phyloP scores from a whole-genome alignment of 2,113 vertebrate genomes.

The Ophiodon elongatus region DNA sequence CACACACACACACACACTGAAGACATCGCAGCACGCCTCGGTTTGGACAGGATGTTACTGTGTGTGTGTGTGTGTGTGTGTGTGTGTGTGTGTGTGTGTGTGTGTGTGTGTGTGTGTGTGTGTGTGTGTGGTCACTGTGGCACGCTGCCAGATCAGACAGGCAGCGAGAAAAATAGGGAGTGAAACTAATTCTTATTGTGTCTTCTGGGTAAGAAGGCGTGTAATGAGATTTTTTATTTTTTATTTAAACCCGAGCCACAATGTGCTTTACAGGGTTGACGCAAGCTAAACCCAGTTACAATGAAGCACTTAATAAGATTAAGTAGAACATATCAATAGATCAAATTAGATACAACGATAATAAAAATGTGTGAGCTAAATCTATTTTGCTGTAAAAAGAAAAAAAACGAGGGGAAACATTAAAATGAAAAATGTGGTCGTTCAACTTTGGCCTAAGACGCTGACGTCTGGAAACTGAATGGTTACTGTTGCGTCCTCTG shows the following conservation, averaged over 20 bases:
- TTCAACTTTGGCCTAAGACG: background rate
- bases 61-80: constrained; percentile 20
- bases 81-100: constrained; percentile 33
- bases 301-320: background rate
- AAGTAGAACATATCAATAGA: background rate
- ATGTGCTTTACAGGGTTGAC: background rate
- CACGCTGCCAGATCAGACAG: background rate
- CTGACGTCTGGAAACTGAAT: background rate
- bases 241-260: background rate
- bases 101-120: constrained; percentile 14
- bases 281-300: background rate
- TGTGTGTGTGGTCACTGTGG: constrained; percentile 9
- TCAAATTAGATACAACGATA: background rate
- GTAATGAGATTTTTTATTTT: background rate
- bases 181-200: background rate
- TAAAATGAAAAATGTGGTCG: background rate
- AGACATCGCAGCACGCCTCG: constrained; percentile 43
- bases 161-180: background rate
- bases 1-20: constrained; percentile 13
- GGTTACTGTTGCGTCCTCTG: background rate
- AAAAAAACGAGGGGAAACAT: background rate
- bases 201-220: background rate
- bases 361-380: background rate
- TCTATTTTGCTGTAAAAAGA: background rate
- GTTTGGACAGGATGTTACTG: constrained; percentile 33